Evolutionary conservation across 2,113 vertebrate species (phyloP), one percentile per base, ranked within the genome.

Genomic region (Carassius gibelio): DNA sequence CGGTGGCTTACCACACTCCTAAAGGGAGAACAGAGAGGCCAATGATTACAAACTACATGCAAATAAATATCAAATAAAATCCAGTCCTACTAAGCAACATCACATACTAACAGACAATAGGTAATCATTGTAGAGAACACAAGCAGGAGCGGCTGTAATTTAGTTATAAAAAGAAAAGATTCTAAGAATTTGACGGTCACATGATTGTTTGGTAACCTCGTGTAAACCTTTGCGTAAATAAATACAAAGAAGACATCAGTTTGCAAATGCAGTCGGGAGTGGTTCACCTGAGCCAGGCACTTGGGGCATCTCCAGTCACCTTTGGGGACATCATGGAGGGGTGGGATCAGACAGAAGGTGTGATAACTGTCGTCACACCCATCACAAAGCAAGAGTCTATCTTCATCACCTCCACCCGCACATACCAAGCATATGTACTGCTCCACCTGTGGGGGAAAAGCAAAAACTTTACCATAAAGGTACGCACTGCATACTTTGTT

Each of bases 321-420:
- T 90, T 98, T 99, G 84, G 98, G 98, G 71, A 99, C 97, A 42
- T 99, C 98, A 1, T 96, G 97, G 75, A 99, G 97, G 1, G 98
- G 98, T 21, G 98, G 98, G 85, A 99, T 96, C 86, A 99, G 93
- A 90, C 98, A 99, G 84, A 98, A 99, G 50, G 96, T 99, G 89
- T 99, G 98, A 91, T 99, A 99, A 88, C 98, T 99, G 90, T 99
- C 98, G 45, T 99, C 98, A 89, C 98, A 99, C 82, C 98, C 98
- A 0, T 99, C 98, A 83, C 98, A 99, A 86, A 99, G 75, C 74
- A 99, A 95, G 15, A 99, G 95, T 0, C 97, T 93, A 88, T 99
- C 97, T 91, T 99, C 98, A 1, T 97, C 96, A 0, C 88, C 97
- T 19, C 97, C 98, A 30, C 94, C 96, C 87, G 96, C 97, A 86